Percentiles rank a stretch among this genome's conserved stretches.
Evolutionary conservation across 2,797 vertebrate genomes (phyloP).

Genomic region (Brotula barbata): DNA sequence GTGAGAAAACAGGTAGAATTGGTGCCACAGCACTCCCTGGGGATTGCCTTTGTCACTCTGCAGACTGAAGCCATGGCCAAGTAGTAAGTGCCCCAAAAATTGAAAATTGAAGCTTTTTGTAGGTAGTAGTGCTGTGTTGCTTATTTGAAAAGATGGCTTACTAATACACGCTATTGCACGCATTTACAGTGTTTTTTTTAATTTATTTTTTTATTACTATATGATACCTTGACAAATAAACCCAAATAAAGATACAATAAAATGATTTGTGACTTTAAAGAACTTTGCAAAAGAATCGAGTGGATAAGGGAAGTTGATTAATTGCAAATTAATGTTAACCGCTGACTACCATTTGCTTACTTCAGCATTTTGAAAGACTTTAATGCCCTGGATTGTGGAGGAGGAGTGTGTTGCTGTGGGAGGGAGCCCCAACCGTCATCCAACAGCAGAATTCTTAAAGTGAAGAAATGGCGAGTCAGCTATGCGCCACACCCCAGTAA

Average conservation of each 20-base stretch:
- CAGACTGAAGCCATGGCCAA: slow-evolving; percentile 90
- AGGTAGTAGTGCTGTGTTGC: too few relatives aligned
- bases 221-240: too few relatives aligned
- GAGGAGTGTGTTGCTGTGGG: slow-evolving; percentile 71
- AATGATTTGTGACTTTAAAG: too few relatives aligned
- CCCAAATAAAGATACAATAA: too few relatives aligned
- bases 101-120: too few relatives aligned
- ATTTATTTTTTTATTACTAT: too few relatives aligned
- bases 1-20: slow-evolving; percentile 72
- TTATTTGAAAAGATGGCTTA: too few relatives aligned
- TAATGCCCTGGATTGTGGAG: slow-evolving; percentile 86
- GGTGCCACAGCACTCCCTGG: slow-evolving; percentile 80
- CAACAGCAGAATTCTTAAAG: slow-evolving; percentile 73
- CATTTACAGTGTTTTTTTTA: too few relatives aligned
- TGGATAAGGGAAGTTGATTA: too few relatives aligned
- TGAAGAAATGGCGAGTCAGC: slow-evolving; percentile 83
- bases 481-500: slow-evolving; percentile 89
- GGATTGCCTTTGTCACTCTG: slow-evolving; percentile 93
- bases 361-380: slow-evolving; percentile 93
- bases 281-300: too few relatives aligned
- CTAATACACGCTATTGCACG: too few relatives aligned
- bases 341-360: slow-evolving; percentile 26
- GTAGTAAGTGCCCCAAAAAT: slow-evolving; percentile 80
- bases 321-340: slow-evolving; percentile 12
- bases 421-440: slow-evolving; percentile 83